These are phyloP conservation scores for Poliocrania exsul DNA, from an alignment of 2,797 vertebrate genomes.

Conservation along the genomic window DNA sequence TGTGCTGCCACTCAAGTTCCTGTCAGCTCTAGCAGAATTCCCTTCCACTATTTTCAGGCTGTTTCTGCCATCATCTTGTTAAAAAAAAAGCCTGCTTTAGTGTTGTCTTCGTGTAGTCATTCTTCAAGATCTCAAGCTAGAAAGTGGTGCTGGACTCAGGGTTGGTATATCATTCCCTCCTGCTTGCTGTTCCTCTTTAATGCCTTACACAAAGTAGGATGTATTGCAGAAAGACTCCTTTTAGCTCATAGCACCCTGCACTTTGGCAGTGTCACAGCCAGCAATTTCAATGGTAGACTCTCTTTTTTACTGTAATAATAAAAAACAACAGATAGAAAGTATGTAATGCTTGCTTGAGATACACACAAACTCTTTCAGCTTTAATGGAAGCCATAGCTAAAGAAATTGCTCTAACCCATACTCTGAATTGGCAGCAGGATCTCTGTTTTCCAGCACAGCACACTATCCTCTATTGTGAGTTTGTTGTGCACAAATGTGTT, in stretches of 20 bases:
- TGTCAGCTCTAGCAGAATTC: neutral
- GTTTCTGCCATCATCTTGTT: neutral
- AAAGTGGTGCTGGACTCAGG: neutral
- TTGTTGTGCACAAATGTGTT: neutral
- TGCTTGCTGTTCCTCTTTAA: neutral
- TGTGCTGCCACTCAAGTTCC: too few species aligned
- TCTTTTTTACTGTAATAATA: neutral
- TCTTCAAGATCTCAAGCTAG: neutral
- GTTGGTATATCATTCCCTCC: neutral
- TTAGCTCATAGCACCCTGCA: neutral
- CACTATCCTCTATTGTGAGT: accelerated
- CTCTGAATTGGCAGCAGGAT: neutral
- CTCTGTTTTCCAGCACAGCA: neutral
- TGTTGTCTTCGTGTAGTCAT: neutral
- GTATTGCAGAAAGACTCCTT: neutral
- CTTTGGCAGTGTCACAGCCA: neutral
- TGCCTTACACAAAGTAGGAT: neutral
- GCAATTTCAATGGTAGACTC: neutral
- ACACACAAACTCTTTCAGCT: neutral
- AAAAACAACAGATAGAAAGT: neutral
- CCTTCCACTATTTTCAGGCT: neutral
- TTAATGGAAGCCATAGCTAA: neutral
- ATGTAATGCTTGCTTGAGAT: neutral
- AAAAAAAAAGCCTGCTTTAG: neutral
- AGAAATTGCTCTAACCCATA: neutral